These are phyloP conservation scores for Nipponacmea schrenckii DNA, from an alignment of 2,888 invertebrate species.

Conservation along the genomic window DNA sequence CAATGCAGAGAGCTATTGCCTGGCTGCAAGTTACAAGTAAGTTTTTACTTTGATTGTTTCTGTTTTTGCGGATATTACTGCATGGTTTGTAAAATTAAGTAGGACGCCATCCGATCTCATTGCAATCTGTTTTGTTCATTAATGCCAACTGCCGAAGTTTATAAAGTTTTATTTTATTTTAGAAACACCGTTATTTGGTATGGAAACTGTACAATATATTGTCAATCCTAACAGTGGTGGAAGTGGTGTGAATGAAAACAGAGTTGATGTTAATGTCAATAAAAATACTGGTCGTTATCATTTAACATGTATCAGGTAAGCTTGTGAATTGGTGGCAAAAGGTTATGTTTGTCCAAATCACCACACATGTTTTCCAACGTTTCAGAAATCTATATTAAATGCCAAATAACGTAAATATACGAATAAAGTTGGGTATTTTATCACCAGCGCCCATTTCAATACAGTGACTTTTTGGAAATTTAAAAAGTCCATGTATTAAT, in stretches of 20 bases:
- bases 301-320: slow-evolving; percentile 29
- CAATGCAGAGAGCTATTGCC: slow-evolving; percentile 44
- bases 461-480: neutral
- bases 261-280: slow-evolving; percentile 21
- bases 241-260: slow-evolving; percentile 23
- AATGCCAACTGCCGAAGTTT: neutral
- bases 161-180: neutral
- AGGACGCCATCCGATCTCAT: too few relatives aligned
- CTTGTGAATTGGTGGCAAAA: neutral
- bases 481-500: too few relatives aligned
- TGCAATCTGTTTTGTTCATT: too few relatives aligned
- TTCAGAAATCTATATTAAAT: neutral
- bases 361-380: neutral
- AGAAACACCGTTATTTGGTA: slow-evolving; percentile 25
- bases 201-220: slow-evolving; percentile 28
- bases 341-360: neutral
- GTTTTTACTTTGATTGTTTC: neutral
- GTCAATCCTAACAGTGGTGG: slow-evolving; percentile 24
- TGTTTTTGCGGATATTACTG: too few relatives aligned
- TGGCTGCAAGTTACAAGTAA: slow-evolving; percentile 46
- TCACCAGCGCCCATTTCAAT: too few relatives aligned
- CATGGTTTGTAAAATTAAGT: too few relatives aligned
- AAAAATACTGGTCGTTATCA: slow-evolving; percentile 24
- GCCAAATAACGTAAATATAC: too few relatives aligned
- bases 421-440: too few relatives aligned